These are phyloP conservation scores for Chanos chanos DNA, from an alignment of 2,797 vertebrate species.

Conservation along the genomic window DNA sequence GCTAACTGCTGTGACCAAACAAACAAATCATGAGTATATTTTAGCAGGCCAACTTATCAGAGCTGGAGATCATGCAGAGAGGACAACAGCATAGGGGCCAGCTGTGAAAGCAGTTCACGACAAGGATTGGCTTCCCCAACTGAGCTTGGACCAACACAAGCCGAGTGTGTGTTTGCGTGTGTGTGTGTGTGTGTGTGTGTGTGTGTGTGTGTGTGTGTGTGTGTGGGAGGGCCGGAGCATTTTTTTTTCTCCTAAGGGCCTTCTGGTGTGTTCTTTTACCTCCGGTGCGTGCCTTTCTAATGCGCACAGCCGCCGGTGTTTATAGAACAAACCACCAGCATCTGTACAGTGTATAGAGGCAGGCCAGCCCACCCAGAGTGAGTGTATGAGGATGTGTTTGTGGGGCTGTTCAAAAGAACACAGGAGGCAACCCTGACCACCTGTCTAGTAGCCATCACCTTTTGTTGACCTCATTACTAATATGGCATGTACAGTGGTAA, in stretches of 20 bases:
- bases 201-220: too few species aligned
- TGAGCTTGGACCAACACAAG: not conserved
- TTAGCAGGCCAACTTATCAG: conserved; percentile 3
- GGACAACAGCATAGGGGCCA: not conserved
- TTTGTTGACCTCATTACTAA: conserved; percentile 7
- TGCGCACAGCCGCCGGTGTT: conserved; percentile 15
- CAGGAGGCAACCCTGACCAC: conserved; percentile 4
- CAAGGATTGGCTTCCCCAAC: not conserved
- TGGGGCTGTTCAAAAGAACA: not conserved
- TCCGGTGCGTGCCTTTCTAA: conserved; percentile 7
- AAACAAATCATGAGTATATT: not conserved
- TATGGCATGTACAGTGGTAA: conserved; percentile 2
- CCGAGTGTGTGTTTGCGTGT: too few species aligned
- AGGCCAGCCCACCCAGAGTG: conserved; percentile 32
- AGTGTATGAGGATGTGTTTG: not conserved
- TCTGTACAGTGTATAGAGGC: conserved; percentile 3
- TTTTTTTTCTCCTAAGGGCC: not conserved
- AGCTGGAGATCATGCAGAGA: not conserved
- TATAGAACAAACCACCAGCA: conserved; percentile 30
- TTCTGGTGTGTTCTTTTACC: not conserved
- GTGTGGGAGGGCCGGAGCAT: not conserved
- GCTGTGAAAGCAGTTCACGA: conserved; percentile 18
- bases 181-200: too few species aligned
- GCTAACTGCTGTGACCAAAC: not conserved
- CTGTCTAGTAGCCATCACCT: conserved; percentile 4